Percentiles rank a stretch among this genome's conserved stretches.
Evolutionary conservation across 2,113 vertebrate species (phyloP).

Genomic region (Copsychus sechellarum): DNA sequence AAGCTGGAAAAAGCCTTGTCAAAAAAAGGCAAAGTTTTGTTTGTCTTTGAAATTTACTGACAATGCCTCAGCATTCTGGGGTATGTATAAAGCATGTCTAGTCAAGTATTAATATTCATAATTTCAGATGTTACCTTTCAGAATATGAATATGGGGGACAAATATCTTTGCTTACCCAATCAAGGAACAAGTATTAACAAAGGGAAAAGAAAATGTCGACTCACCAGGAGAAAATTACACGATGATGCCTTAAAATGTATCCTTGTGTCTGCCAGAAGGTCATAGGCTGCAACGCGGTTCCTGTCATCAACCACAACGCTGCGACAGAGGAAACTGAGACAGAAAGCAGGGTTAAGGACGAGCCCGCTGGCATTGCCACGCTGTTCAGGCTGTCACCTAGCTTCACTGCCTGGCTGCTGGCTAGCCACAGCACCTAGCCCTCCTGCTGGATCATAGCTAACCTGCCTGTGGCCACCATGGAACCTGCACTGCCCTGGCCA

Average conservation of each 20-base stretch:
- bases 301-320: slow-evolving; percentile 79
- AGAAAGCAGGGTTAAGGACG: not conserved
- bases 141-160: not conserved
- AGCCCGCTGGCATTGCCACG: not conserved
- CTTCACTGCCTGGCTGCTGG: not conserved
- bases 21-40: not conserved
- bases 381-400: not conserved
- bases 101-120: not conserved
- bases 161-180: not conserved
- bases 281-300: slow-evolving; percentile 74
- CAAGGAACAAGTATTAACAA: not conserved
- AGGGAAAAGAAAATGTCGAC: not conserved
- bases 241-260: slow-evolving; percentile 73
- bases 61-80: not conserved
- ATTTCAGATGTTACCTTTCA: not conserved
- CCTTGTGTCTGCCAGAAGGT: slow-evolving; percentile 76
- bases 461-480: not conserved
- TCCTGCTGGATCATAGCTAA: not conserved
- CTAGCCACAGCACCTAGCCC: not conserved
- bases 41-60: not conserved
- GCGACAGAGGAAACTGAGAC: slow-evolving; percentile 85
- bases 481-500: rapidly evolving
- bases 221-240: slow-evolving; percentile 85
- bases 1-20: not conserved
- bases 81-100: not conserved